Evolutionary conservation across 2,797 vertebrate species (phyloP), one percentile per base, ranked within the genome.

Genomic region (Falco peregrinus): DNA sequence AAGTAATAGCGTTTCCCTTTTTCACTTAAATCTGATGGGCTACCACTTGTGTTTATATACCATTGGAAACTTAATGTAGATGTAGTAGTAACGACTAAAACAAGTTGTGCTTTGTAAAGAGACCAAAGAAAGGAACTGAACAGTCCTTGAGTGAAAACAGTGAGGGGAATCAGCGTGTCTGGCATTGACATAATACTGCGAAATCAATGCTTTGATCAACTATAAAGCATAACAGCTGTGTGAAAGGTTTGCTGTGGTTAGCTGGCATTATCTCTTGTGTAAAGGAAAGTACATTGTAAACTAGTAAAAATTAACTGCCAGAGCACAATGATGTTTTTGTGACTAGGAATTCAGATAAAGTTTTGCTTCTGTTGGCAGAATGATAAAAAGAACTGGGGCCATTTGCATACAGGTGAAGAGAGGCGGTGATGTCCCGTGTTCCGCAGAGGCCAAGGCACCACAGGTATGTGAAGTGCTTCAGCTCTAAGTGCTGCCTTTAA

Each of bases 251-350:
- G 87, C 87, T 53, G 65, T 84, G 91, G 80, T 96, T 89, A 81
- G 90, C 64, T 96, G 94, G 87, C 94, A 94, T 95, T 97, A 96
- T 97, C 95, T 96, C 94, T 47, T 74, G 83, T 93, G 85, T 74
- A 69, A 79, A 95, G 93, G 80, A 71, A 95, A 94, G 85, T 24
- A 64, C 85, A 83, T 93, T 95, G 96, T 97, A 97, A 97, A 96
- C 85, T 95, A 95, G 97, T 98, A 98, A 98, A 98, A 98, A 98
- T 98, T 98, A 98, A 98, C 98, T 98, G 97, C 97, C 95, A 47
- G 95, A 67, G 97, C 96, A 98, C 98, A 98, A 97, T 95, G 94
- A 97, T 97, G 96, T 85, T 97, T 98, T 98, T 98, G 98, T 97
- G 83, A 48, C 90, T 57, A 84, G 91, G 96, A 96, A 95, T 88